Evolutionary conservation across 92 coral and sea anemone genomes (phyloP), one percentile per base, ranked within the genome.

Genomic region (Actinostola sp.): DNA sequence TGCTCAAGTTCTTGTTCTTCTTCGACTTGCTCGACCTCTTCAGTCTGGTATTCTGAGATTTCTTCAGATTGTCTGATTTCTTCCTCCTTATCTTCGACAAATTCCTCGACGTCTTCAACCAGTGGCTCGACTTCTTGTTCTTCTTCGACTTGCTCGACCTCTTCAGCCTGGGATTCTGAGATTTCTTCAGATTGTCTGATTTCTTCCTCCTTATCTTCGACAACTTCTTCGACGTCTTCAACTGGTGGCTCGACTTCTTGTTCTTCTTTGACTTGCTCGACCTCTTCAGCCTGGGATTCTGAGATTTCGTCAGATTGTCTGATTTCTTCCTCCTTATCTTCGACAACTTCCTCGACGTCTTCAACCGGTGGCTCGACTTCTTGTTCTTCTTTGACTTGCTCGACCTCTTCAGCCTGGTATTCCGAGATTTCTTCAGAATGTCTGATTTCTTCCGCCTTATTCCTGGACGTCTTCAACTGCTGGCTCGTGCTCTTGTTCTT

Each of bases 171-270:
- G 24, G 8, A 46, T 6, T 28, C 57, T 53, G 54, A 55, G 35
- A 50, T 66, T 57, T 55, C 63, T 43, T 39, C 60, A 63, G 69
- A 28, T 60, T 74, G 66, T 58, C 68, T 38, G 33, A 19, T 69
- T 20, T 62, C 67, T 35, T 42, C 71, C 7, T 35, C 76, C 26
- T 54, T 42, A 27, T 32, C 49, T 54, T 70, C 76, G 27, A 30
- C 66, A 48, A 16, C 20, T 20, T 48, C 8, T 14, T 14, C 54
- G 15, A 48, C 54, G 3, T 14, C 54, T 16, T 71, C 55, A 27
- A 38, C 63, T 17, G 41, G 12, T 36, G 4, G 4, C 42, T 36
- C n/a, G 21, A 8, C 61, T 1, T 16, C 26, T 20, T 3, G 15
- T 2, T 2, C 54, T 48, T 21, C n/a, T 39, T 71, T 10, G n/a